Evolutionary conservation across 1,140 invertebrate genomes (phyloP).

Genomic region (Andrena cerasifolii): DNA sequence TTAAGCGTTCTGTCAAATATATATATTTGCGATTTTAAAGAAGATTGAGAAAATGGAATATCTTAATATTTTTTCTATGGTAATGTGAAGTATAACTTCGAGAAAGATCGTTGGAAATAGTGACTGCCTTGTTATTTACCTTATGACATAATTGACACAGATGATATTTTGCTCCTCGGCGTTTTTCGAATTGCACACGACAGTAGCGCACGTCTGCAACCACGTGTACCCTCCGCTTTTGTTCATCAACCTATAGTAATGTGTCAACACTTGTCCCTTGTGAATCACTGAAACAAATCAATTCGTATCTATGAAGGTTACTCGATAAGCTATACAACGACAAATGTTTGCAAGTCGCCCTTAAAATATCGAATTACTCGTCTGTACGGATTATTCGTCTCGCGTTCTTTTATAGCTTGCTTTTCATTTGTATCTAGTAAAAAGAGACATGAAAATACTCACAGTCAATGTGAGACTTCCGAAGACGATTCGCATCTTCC

Average conservation of each 20-base stretch:
- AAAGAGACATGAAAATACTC: conserved; percentile 83
- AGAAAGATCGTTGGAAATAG: no score
- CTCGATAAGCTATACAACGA: background rate
- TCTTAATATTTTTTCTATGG: background rate
- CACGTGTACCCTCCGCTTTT: conserved; percentile 97
- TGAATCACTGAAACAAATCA: conserved; percentile 90
- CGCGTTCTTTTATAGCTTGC: no score
- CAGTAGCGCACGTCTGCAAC: conserved; percentile 98
- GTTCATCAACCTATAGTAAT: conserved; percentile 98
- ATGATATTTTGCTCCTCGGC: conserved; percentile 98
- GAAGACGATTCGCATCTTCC: conserved; percentile 95
- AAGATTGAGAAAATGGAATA: background rate
- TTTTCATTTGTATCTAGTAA: background rate
- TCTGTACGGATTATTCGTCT: background rate
- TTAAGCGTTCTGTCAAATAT: no score
- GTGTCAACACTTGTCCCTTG: conserved; percentile 98
- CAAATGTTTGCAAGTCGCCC: no score
- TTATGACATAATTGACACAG: conserved; percentile 97
- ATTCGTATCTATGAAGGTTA: background rate
- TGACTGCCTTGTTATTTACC: conserved; percentile 83
- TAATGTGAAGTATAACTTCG: no score
- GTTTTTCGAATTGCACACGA: conserved; percentile 97
- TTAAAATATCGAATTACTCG: background rate
- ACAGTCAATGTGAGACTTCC: conserved; percentile 96
- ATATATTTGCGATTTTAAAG: no score